phyloP scores from a whole-genome alignment of 2,888 invertebrate genomes.

The Xestia rhomboidea region DNA sequence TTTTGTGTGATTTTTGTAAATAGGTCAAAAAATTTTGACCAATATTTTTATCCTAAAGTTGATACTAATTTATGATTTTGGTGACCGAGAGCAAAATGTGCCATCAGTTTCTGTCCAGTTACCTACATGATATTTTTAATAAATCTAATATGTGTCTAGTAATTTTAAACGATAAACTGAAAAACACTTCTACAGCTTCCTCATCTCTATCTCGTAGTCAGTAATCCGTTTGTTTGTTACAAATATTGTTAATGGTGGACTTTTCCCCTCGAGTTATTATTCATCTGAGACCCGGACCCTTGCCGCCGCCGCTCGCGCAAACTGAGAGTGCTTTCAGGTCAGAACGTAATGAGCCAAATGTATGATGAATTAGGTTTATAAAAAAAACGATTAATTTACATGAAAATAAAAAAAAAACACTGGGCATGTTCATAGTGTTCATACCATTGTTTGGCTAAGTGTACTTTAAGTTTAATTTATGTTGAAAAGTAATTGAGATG shows the following conservation, averaged over 20 bases:
- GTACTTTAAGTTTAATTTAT: background rate
- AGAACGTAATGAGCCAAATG: conserved; percentile 76
- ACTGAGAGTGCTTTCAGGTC: conserved; percentile 74
- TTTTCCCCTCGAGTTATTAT: conserved; percentile 73
- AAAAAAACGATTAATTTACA: background rate
- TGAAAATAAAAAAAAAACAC: background rate
- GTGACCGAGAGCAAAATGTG: background rate
- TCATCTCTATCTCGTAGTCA: conserved; percentile 63
- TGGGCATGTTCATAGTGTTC: background rate
- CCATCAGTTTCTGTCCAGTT: background rate
- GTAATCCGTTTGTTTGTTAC: conserved; percentile 77
- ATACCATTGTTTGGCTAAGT: background rate
- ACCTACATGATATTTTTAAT: background rate
- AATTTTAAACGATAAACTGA: background rate
- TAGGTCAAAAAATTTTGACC: background rate
- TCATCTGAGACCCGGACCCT: conserved; percentile 73
- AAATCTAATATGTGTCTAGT: background rate
- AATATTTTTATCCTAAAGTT: background rate
- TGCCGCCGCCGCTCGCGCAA: conserved; percentile 48
- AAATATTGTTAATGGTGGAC: conserved; percentile 76
- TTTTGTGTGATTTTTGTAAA: conserved; percentile 8
- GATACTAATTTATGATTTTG: background rate
- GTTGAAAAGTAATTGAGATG: conserved; percentile 1
- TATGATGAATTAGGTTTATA: conserved; percentile 31
- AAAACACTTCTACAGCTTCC: conserved; percentile 66